Evolutionary conservation across 2,797 vertebrate species (phyloP).

Genomic region (Glossophaga mutica): DNA sequence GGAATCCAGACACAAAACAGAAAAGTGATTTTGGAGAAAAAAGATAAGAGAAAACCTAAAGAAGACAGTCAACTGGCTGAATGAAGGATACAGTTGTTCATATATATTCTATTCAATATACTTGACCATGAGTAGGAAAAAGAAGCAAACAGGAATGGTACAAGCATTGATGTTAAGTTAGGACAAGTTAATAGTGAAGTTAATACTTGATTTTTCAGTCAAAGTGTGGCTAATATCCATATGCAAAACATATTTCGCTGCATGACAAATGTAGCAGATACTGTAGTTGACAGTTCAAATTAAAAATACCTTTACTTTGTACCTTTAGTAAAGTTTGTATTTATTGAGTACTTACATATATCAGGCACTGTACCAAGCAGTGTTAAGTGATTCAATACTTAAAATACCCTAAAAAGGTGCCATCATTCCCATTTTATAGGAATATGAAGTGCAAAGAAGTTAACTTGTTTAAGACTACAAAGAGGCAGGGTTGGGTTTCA

Average conservation of each 20-base stretch:
- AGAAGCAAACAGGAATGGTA: background rate
- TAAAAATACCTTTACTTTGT: slow-evolving; percentile 29
- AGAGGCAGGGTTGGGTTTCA: background rate
- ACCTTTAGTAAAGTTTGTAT: background rate
- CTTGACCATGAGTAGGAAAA: background rate
- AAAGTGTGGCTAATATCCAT: background rate
- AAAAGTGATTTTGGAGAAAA: slow-evolving; percentile 6
- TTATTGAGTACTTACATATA: background rate
- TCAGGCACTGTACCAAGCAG: background rate
- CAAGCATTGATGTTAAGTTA: background rate
- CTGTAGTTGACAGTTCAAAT: background rate
- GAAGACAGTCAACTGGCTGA: background rate
- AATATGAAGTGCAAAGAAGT: background rate
- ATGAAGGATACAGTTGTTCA: slow-evolving; percentile 21
- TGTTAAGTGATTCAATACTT: background rate
- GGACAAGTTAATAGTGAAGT: background rate
- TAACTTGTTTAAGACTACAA: background rate
- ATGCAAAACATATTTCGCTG: background rate
- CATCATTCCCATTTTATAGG: background rate
- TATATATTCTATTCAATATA: background rate
- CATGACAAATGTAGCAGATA: background rate
- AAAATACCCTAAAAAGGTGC: background rate
- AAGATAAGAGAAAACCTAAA: background rate
- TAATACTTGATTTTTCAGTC: slow-evolving; percentile 35
- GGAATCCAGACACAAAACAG: background rate